Percentiles rank a stretch among this genome's conserved stretches.
Conservation (phyloP, 2,797 vertebrate species). For the Falco novaeseelandiae region DNA sequence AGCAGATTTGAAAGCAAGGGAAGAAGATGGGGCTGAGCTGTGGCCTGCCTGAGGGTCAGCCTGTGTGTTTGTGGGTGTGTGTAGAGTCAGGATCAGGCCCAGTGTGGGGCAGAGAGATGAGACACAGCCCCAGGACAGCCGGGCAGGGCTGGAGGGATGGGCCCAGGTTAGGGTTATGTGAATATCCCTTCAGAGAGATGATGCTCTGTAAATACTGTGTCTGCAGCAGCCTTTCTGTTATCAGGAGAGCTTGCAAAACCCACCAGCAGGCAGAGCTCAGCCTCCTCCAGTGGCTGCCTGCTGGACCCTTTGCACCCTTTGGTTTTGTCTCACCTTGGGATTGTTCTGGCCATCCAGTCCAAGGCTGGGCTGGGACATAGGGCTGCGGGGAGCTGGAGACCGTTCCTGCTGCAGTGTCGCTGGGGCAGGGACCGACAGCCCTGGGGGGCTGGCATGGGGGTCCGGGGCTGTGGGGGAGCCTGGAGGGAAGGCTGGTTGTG, state of each 20-base stretch:
- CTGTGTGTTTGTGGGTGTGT: no score
- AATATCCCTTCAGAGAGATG: no score
- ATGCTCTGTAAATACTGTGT: neutral
- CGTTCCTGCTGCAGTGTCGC: no score
- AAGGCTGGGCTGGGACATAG: no score
- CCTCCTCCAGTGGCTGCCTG: neutral
- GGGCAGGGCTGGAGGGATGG: neutral
- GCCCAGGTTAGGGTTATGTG: fast-evolving
- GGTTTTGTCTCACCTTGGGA: neutral
- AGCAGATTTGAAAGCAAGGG: neutral
- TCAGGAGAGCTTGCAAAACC: neutral
- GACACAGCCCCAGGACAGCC: fast-evolving
- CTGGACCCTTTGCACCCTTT: neutral
- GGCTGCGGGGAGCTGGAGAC: no score
- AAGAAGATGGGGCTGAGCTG: neutral
- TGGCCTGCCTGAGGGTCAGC: neutral
- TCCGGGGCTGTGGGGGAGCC: neutral
- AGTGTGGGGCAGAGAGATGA: neutral
- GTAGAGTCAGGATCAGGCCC: neutral
- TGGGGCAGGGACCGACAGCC: no score
- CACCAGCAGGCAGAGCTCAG: neutral
- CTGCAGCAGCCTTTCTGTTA: neutral
- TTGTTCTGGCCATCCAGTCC: no score
- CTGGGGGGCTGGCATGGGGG: no score
- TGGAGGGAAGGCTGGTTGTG: fast-evolving